Base-by-base conservation (phyloP, 2,888 invertebrate species). In the Drosophila nigritarsus region DNA sequence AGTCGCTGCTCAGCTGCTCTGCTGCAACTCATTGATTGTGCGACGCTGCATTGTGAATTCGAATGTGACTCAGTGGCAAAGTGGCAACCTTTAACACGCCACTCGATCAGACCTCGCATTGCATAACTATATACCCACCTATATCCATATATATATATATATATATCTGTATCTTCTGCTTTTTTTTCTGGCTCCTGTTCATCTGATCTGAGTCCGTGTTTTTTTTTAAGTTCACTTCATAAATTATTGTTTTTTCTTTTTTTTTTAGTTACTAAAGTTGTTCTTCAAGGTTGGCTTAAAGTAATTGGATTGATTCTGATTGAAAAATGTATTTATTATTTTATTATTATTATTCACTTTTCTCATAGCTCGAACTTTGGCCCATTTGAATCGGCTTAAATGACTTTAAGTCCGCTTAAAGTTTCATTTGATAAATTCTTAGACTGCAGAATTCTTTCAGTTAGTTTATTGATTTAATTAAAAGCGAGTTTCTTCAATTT, bases 31-130 rank as follows among this genome's bases (percentile, higher is more conserved):
- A 65, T 72, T 50, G 45, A 45, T 24, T 27, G 38, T 27, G 53
- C 78, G 64, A 76, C 68, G 76, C 70, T 64, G 75, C 63, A 24
- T 49, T 51, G 64, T 54, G 73, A 27, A 27, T 61, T 65, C 32
- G 30, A 34, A 42, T 42, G 50, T 73, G 73, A 73, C 9, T 30
- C 36, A 24, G 54, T 40, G 15, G 65, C 56, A 64, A 71, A 72
- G 64, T 64, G 64, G 58, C 56, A 56, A 38, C 30, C 6, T 18
- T 29, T 27, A 18, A 30, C 24, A 48, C 48, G 51, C 55, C 38
- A 58, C 45, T 45, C 3, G 59, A 68, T 68, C 68, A 40, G 30
- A 36, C 5, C 42, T 38, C 15, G 38, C 20, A 29, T 36, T 42
- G n/a, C 40, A 9, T 40, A 40, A 40, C 40, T n/a, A 9, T n/a